Percentiles rank a stretch among this genome's conserved stretches.
Conservation (phyloP, 2,888 invertebrate species). For the Pinctada fucata region DNA sequence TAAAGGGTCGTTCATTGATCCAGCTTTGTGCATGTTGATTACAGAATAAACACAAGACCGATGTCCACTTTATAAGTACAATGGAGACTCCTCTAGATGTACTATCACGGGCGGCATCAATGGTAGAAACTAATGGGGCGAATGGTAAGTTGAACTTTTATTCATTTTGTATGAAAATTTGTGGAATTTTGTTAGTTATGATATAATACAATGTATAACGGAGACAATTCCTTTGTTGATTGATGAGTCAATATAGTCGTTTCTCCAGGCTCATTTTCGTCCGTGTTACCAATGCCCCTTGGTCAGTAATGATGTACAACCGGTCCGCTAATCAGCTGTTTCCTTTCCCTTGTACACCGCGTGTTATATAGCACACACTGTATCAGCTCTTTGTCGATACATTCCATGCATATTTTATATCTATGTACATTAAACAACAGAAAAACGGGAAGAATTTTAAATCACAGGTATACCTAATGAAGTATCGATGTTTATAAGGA, state of each 20-base stretch:
- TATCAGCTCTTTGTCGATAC: neutral
- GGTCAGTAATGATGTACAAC: no score
- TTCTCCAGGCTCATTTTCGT: no score
- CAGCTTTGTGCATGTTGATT: neutral
- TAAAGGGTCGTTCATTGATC: slow-evolving; percentile 1
- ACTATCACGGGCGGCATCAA: slow-evolving; percentile 71
- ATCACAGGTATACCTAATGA: neutral
- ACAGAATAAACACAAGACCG: neutral
- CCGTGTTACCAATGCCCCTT: no score
- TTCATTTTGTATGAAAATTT: no score
- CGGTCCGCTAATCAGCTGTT: no score
- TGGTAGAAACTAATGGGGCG: slow-evolving; percentile 63
- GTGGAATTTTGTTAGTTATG: no score
- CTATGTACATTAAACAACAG: neutral
- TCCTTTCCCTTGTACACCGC: no score
- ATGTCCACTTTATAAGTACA: neutral
- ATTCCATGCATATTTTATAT: neutral
- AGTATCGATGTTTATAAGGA: neutral
- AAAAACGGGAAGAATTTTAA: neutral
- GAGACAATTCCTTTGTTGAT: no score
- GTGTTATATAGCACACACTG: neutral
- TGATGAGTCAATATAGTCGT: no score
- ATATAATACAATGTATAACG: no score
- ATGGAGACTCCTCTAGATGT: slow-evolving; percentile 73
- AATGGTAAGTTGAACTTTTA: slow-evolving; percentile 43